Conservation (phyloP, 35 echinoderm and acorn worm species). For the Ophiothrix spiculata region DNA sequence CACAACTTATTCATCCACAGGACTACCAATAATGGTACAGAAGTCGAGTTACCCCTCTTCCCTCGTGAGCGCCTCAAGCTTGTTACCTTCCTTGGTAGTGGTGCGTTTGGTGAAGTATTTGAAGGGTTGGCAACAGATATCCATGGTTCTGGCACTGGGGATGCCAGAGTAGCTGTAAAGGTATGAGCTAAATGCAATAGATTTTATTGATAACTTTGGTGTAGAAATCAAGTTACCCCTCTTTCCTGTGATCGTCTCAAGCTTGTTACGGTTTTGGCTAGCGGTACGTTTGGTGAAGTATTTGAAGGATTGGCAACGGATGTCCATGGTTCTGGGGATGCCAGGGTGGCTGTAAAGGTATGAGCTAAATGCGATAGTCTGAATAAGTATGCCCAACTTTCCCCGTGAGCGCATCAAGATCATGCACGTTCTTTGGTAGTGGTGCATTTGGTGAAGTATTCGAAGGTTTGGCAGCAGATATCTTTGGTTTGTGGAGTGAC, state of each 20-base stretch:
- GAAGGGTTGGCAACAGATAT: constrained; percentile 83
- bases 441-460: constrained; percentile 98
- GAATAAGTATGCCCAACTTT: constrained; percentile 90
- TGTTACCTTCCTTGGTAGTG: constrained; percentile 87
- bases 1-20: constrained; percentile 17
- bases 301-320: constrained; percentile 84
- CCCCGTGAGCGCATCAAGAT: constrained; percentile 82
- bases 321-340: constrained; percentile 68
- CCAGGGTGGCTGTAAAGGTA: constrained; percentile 98
- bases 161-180: constrained; percentile 95
- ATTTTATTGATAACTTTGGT: too few species aligned
- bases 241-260: constrained; percentile 83
- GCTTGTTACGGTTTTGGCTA: constrained; percentile 80
- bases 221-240: too few species aligned
- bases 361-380: background rate
- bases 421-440: constrained; percentile 84
- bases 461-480: constrained; percentile 80
- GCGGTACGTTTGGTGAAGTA: constrained; percentile 97
- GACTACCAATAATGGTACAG: constrained; percentile 51
- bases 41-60: constrained; percentile 78
- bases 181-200: too few species aligned
- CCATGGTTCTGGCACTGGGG: constrained; percentile 60
- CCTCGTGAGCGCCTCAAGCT: constrained; percentile 84
- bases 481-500: constrained; percentile 83
- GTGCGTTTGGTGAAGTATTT: constrained; percentile 98